phyloP scores from a whole-genome alignment of 2,888 invertebrate species.

The Lasiommata megera region DNA sequence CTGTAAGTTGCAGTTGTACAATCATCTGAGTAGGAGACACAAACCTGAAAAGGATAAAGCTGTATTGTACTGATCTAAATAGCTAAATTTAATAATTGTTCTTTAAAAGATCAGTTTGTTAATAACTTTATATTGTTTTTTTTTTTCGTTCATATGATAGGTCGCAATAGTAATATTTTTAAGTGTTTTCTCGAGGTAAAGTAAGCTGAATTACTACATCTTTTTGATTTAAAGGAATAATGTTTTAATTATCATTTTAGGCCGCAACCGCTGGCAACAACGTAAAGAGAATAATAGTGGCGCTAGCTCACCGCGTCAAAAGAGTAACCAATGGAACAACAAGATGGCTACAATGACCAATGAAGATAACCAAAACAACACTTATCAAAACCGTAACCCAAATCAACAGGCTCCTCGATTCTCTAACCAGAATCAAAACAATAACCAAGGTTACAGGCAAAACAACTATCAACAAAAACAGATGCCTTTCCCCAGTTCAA shows the following conservation, averaged over 20 bases:
- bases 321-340: slow-evolving; percentile 77
- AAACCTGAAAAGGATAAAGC: too few species aligned
- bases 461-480: slow-evolving; percentile 74
- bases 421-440: slow-evolving; percentile 67
- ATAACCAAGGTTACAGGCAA: slow-evolving; percentile 67
- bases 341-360: slow-evolving; percentile 63
- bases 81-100: too few species aligned
- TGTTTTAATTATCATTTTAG: slow-evolving; percentile 40
- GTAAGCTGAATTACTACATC: too few species aligned
- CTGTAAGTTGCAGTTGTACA: too few species aligned
- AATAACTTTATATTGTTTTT: too few species aligned
- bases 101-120: too few species aligned
- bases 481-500: slow-evolving; percentile 81
- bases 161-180: too few species aligned
- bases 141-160: too few species aligned
- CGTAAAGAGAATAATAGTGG: slow-evolving; percentile 79
- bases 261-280: slow-evolving; percentile 83
- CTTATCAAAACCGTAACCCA: slow-evolving; percentile 60
- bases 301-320: slow-evolving; percentile 74
- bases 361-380: slow-evolving; percentile 55
- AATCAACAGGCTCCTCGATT: slow-evolving; percentile 77
- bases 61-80: too few species aligned
- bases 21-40: too few species aligned
- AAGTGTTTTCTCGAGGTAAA: too few species aligned
- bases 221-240: too few species aligned